Conservation (phyloP, 2,797 vertebrate species). For the Sciurus carolinensis region DNA sequence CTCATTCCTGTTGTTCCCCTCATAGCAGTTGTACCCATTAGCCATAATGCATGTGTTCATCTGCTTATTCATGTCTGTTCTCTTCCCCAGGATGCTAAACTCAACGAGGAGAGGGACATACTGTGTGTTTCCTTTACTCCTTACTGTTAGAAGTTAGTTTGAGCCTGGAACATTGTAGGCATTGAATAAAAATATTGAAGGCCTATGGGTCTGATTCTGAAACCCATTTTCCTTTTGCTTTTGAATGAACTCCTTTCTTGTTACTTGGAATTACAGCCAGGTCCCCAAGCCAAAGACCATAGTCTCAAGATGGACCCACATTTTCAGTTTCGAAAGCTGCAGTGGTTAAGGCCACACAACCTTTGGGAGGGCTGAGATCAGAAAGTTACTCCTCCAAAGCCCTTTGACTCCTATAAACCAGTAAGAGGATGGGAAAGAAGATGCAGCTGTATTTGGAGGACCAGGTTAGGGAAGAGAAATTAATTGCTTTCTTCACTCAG, state of each 20-base stretch:
- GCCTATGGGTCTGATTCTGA: neutral
- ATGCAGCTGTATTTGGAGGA: neutral
- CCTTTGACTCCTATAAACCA: neutral
- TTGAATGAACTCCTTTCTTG: neutral
- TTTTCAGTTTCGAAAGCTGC: neutral
- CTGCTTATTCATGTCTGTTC: neutral
- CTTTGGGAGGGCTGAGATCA: neutral
- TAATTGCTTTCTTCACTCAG: neutral
- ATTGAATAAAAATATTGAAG: neutral
- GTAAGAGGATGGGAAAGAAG: neutral
- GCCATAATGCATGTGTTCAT: neutral
- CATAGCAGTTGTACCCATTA: neutral
- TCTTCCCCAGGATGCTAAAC: neutral
- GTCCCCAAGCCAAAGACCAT: neutral
- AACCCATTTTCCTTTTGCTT: neutral
- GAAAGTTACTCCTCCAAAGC: neutral
- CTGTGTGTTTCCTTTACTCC: neutral
- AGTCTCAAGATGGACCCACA: neutral
- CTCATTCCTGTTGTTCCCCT: neutral
- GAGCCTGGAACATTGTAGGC: neutral
- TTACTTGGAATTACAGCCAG: neutral
- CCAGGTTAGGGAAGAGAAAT: neutral
- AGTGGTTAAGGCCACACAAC: neutral
- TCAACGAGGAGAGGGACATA: neutral
- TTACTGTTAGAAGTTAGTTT: neutral